A percentile compares a stretch with the other conserved stretches of the same genome.
Conservation (phyloP, 2,113 vertebrate species). For the Myiopsitta monachus region DNA sequence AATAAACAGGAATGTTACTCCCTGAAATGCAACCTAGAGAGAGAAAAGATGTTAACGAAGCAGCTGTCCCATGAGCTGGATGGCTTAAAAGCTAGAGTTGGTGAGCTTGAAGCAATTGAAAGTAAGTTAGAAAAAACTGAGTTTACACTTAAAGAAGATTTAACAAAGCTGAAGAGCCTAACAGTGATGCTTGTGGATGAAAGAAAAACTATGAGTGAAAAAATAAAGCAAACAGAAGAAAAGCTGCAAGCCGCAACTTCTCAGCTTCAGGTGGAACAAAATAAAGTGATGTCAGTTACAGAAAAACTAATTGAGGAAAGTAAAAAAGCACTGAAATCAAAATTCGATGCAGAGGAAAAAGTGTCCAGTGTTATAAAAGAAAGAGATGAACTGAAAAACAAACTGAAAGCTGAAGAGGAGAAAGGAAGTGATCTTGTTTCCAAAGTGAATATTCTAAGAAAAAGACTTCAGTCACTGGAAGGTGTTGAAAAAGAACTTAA, state of each 20-base stretch:
- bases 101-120: conserved; percentile 88
- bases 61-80: conserved; percentile 88
- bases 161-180: conserved; percentile 94
- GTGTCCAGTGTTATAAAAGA: conserved; percentile 86
- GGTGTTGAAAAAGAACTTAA: conserved; percentile 87
- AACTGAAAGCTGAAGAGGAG: conserved; percentile 87
- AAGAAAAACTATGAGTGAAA: conserved; percentile 90
- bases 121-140: conserved; percentile 89
- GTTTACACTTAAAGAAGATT: conserved; percentile 88
- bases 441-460: conserved; percentile 89
- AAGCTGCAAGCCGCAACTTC: conserved; percentile 87
- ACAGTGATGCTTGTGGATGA: conserved; percentile 96
- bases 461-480: conserved; percentile 90
- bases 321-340: conserved; percentile 90
- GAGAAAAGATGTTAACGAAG: conserved; percentile 88
- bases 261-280: conserved; percentile 91
- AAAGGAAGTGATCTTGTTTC: conserved; percentile 88
- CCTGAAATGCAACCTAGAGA: conserved; percentile 90
- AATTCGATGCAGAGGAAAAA: conserved; percentile 93
- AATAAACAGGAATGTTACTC: conserved; percentile 92
- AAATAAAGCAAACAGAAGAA: conserved; percentile 92
- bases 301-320: conserved; percentile 97
- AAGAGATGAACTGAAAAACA: conserved; percentile 88
- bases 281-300: conserved; percentile 89
- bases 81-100: conserved; percentile 85